Base-by-base conservation (phyloP, 2,888 invertebrate species). In the Ceramica pisi region DNA sequence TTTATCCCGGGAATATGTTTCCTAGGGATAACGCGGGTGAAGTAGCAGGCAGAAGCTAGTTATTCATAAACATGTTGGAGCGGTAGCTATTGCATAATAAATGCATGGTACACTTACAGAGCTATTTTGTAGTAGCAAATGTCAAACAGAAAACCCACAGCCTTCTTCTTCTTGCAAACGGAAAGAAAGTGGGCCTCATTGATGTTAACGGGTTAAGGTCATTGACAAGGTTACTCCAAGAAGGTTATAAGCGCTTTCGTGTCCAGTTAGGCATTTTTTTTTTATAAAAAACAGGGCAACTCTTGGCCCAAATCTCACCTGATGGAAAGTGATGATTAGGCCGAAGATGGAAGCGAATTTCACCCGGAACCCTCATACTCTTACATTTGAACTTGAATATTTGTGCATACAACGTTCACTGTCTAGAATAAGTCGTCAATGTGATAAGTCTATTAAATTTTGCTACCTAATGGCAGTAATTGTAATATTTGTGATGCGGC, bases 371-470 rank as follows among this genome's bases (percentile, higher is more conserved):
- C n/a, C n/a, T n/a, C n/a, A n/a, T n/a, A n/a, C n/a, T n/a, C n/a
- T n/a, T n/a, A 70, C 70, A 80, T 53, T 57, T 46, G 51, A 55
- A 53, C 12, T 67, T 70, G 19, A 69, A 62, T 65, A 65, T 63
- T 61, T 53, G 46, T 62, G 38, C n/a, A 31, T 68, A 67, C 16
- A 55, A 50, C n/a, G 21, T 53, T 57, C 14, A 53, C 35, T 62
- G 14, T 41, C 21, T 26, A 21, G 14, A 56, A 50, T 44, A 35
- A 55, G 41, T 48, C 10, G 8, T n/a, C 46, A 59, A 60, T 66
- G 7, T 51, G 31, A 75, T 55, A 35, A 23, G 0, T 4, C 16
- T 57, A 26, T 65, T 4, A 16, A 26, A 51, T 73, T 14, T 63
- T 46, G 14, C 14, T 35, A 56, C 35, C 12, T 55, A 60, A 8